These are phyloP conservation scores for Hyppa rectilinea DNA, from an alignment of 2,888 invertebrate genomes.

Conservation along the genomic window DNA sequence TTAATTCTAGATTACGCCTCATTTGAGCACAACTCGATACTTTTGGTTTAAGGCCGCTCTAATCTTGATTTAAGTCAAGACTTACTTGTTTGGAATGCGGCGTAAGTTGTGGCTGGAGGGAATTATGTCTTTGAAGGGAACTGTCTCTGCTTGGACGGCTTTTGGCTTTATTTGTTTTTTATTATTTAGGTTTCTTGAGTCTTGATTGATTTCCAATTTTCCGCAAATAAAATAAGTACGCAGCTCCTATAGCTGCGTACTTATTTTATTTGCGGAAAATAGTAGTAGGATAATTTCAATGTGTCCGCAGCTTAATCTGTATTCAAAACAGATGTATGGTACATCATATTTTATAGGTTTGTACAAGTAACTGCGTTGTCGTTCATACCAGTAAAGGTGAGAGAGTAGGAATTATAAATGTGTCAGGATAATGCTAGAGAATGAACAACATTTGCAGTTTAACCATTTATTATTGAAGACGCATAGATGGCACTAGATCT, in stretches of 20 bases:
- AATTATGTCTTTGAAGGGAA: slow-evolving; percentile 17
- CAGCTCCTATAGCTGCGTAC: too few relatives aligned
- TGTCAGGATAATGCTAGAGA: neutral
- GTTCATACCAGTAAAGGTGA: neutral
- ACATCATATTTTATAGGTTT: slow-evolving; percentile 26
- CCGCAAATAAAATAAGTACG: too few relatives aligned
- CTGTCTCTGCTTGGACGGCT: slow-evolving; percentile 13
- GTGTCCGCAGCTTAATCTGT: slow-evolving; percentile 17
- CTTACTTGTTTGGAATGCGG: slow-evolving; percentile 51
- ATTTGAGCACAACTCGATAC: slow-evolving; percentile 60
- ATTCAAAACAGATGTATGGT: slow-evolving; percentile 15
- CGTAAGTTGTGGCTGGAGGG: slow-evolving; percentile 31
- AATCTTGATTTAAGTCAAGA: slow-evolving; percentile 63
- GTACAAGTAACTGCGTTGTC: neutral
- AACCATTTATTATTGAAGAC: too few relatives aligned
- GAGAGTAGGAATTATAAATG: neutral
- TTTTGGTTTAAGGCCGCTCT: slow-evolving; percentile 48
- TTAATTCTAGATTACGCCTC: slow-evolving; percentile 59
- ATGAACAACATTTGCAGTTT: too few relatives aligned
- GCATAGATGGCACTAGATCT: too few relatives aligned
- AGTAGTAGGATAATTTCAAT: neutral
- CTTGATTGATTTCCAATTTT: neutral
- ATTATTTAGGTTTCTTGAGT: slow-evolving; percentile 15
- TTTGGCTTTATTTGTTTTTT: slow-evolving; percentile 36
- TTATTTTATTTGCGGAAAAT: neutral